Evolutionary conservation across 2,113 vertebrate species (phyloP).

Genomic region (Paratilapia polleni): DNA sequence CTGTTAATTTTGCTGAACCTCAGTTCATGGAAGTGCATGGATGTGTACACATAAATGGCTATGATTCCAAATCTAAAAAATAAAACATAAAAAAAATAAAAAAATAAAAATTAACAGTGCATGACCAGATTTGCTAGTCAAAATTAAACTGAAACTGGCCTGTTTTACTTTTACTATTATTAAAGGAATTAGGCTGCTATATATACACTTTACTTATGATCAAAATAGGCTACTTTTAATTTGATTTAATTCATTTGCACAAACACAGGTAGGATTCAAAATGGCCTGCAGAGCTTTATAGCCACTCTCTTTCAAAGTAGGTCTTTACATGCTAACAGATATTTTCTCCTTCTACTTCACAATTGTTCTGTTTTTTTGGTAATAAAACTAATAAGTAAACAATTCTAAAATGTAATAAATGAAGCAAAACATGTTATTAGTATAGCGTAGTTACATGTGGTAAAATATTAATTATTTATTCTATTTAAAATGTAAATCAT

Average conservation of each 20-base stretch:
- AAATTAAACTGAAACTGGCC: not conserved
- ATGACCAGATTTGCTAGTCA: not conserved
- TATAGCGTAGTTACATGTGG: too few relatives aligned
- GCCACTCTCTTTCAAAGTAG: not conserved
- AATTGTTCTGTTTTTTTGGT: not conserved
- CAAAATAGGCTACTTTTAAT: not conserved
- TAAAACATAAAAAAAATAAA: not conserved
- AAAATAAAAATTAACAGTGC: not conserved
- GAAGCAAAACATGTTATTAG: too few relatives aligned
- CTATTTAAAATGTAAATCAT: too few relatives aligned
- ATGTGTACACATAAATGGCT: not conserved
- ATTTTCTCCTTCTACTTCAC: rapidly evolving
- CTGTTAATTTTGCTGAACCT: not conserved
- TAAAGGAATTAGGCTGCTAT: not conserved
- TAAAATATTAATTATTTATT: too few relatives aligned
- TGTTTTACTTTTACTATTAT: not conserved
- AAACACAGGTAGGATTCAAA: not conserved
- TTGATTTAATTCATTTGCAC: not conserved
- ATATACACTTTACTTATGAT: not conserved
- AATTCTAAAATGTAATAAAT: too few relatives aligned
- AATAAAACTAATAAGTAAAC: not conserved
- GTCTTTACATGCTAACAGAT: not conserved
- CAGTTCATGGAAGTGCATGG: not conserved
- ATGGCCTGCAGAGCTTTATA: not conserved
- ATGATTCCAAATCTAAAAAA: not conserved